Percentiles rank a stretch among this genome's conserved stretches.
Conservation (phyloP, 2,797 vertebrate species). For the Acropternis orthonyx region DNA sequence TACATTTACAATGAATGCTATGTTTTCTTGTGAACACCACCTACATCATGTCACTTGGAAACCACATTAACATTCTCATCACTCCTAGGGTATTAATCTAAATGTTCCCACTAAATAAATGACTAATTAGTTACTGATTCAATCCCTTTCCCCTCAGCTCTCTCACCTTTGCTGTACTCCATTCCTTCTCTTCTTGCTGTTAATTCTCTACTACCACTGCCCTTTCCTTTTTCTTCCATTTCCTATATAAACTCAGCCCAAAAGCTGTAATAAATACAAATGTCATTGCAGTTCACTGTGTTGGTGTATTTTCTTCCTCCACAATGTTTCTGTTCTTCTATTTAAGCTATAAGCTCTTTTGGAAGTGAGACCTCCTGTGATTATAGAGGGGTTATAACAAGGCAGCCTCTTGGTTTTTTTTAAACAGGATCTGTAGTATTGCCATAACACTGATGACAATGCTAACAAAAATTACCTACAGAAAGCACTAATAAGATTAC, state of each 20-base stretch:
- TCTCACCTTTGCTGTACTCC: neutral
- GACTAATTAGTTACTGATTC: slow-evolving; percentile 18
- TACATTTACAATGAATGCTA: slow-evolving; percentile 52
- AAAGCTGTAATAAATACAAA: neutral
- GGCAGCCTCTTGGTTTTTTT: neutral
- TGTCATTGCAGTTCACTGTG: neutral
- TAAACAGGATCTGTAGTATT: neutral
- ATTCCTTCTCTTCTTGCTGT: neutral
- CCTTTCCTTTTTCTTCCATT: neutral
- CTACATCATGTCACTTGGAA: slow-evolving; percentile 58
- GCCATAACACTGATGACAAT: neutral
- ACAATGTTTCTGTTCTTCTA: neutral
- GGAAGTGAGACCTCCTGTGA: neutral
- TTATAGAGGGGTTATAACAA: neutral
- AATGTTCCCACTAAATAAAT: slow-evolving; percentile 19
- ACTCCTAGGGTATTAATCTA: slow-evolving; percentile 37
- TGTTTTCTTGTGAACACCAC: slow-evolving; percentile 58
- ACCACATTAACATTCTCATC: slow-evolving; percentile 40
- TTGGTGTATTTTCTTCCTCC: neutral
- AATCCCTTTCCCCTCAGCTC: neutral
- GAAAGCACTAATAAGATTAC: neutral
- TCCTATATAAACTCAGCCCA: neutral
- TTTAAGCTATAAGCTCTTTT: neutral
- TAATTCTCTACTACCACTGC: neutral
- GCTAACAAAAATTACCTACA: neutral